Conservation (phyloP, 1,140 invertebrate species). For the Atta cephalotes region DNA sequence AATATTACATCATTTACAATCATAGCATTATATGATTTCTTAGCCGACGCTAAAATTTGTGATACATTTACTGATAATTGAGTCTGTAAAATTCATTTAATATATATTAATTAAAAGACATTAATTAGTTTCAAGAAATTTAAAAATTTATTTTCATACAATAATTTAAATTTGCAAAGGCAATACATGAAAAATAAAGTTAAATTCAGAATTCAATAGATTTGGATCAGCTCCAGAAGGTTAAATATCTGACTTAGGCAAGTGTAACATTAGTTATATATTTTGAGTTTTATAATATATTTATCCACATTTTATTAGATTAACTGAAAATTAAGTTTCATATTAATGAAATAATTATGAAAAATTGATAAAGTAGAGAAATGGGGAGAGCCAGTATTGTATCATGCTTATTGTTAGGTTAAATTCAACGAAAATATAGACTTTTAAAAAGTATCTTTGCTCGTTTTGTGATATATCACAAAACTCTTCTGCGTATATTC, state of each 20-base stretch:
- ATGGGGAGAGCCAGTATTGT: neutral
- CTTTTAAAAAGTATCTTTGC: slow-evolving; percentile 22
- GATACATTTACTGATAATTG: no score
- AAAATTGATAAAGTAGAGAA: neutral
- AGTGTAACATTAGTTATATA: neutral
- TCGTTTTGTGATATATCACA: neutral
- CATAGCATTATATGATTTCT: no score
- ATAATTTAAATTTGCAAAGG: no score
- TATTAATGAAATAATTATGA: neutral
- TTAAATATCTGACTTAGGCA: neutral
- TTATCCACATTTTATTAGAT: neutral
- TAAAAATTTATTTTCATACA: no score
- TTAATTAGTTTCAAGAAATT: no score
- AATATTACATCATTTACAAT: neutral
- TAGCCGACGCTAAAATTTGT: no score
- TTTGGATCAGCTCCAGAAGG: no score
- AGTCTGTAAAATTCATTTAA: no score
- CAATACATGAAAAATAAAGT: no score
- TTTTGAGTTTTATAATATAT: neutral
- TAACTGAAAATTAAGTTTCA: neutral
- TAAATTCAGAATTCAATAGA: no score
- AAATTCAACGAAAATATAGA: neutral
- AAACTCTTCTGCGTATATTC: slow-evolving; percentile 12
- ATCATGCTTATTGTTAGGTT: neutral
- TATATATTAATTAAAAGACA: no score